phyloP scores from a whole-genome alignment of 2,113 vertebrate species.

The Seriola quinqueradiata region DNA sequence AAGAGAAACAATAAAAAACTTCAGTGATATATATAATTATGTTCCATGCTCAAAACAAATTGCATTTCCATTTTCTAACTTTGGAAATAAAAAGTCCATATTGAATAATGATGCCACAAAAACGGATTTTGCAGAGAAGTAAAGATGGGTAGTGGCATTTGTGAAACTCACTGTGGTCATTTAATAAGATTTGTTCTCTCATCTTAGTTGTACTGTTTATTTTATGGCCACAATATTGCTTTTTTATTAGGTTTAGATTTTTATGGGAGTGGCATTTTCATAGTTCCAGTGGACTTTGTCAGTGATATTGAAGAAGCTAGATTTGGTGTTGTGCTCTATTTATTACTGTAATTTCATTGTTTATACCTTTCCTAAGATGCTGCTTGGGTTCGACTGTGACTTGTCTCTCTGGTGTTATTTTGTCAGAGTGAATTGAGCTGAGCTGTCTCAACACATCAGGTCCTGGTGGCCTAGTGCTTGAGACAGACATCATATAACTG shows the following conservation, averaged over 20 bases:
- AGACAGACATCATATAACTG: not conserved
- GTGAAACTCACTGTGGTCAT: conserved; percentile 36
- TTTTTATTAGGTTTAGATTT: conserved; percentile 69
- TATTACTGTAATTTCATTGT: conserved; percentile 45
- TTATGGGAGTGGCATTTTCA: conserved; percentile 53
- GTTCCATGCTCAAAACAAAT: conserved; percentile 19
- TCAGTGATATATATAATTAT: conserved; percentile 1
- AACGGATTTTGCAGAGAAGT: conserved; percentile 22
- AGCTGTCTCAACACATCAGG: not conserved
- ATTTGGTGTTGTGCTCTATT: conserved; percentile 24
- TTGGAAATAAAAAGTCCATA: conserved; percentile 20
- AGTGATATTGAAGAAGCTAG: conserved; percentile 32
- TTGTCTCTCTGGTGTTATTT: not conserved
- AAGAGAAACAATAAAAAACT: too few relatives aligned
- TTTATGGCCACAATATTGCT: conserved; percentile 70
- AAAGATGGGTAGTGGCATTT: conserved; percentile 41
- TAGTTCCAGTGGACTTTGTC: conserved; percentile 31
- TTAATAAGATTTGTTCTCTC: conserved; percentile 45
- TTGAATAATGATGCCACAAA: conserved; percentile 47
- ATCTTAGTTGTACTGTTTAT: conserved; percentile 53
- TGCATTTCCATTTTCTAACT: conserved; percentile 47
- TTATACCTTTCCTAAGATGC: conserved; percentile 29
- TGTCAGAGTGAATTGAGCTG: not conserved
- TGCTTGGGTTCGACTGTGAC: conserved; percentile 3
- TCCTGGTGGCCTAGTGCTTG: not conserved